These are phyloP conservation scores for Abrostola triplasia DNA, from an alignment of 2,888 invertebrate genomes.

Conservation along the genomic window DNA sequence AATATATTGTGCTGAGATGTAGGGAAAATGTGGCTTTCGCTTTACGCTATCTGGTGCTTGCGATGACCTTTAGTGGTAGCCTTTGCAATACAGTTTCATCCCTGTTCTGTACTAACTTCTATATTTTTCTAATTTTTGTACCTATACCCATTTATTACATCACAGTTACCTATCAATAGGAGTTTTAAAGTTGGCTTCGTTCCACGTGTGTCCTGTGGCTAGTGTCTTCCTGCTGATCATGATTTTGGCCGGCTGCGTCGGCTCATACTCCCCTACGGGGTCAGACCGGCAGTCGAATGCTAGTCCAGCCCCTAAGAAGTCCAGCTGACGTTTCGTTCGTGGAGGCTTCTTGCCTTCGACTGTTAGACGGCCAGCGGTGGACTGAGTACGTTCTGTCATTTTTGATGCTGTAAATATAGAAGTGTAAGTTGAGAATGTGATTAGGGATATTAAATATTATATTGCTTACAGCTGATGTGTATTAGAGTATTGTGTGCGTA, in stretches of 20 bases:
- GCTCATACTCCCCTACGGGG: slow-evolving; percentile 75
- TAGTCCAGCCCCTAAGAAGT: slow-evolving; percentile 77
- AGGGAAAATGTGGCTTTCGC: too few species aligned
- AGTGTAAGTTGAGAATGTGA: neutral
- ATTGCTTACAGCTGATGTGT: too few species aligned
- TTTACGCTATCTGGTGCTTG: too few species aligned
- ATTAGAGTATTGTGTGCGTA: too few species aligned
- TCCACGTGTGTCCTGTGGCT: slow-evolving; percentile 85
- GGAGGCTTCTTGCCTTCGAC: slow-evolving; percentile 72
- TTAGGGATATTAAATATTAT: too few species aligned
- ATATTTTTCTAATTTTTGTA: too few species aligned
- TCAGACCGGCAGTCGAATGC: slow-evolving; percentile 70
- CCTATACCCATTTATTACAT: neutral
- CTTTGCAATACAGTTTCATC: too few species aligned
- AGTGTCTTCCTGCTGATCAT: slow-evolving; percentile 85
- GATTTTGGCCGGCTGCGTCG: slow-evolving; percentile 81
- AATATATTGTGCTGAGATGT: too few species aligned
- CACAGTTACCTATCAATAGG: slow-evolving; percentile 80
- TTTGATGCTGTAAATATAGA: slow-evolving; percentile 79
- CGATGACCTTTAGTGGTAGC: too few species aligned
- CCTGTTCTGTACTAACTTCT: too few species aligned
- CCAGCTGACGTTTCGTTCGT: slow-evolving; percentile 78
- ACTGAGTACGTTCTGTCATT: slow-evolving; percentile 76
- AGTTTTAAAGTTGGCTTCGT: slow-evolving; percentile 82
- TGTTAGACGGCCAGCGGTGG: slow-evolving; percentile 69